Percentiles rank a stretch among this genome's conserved stretches.
Evolutionary conservation across 2,113 vertebrate genomes (phyloP).

Genomic region (Oryzias curvinotus): DNA sequence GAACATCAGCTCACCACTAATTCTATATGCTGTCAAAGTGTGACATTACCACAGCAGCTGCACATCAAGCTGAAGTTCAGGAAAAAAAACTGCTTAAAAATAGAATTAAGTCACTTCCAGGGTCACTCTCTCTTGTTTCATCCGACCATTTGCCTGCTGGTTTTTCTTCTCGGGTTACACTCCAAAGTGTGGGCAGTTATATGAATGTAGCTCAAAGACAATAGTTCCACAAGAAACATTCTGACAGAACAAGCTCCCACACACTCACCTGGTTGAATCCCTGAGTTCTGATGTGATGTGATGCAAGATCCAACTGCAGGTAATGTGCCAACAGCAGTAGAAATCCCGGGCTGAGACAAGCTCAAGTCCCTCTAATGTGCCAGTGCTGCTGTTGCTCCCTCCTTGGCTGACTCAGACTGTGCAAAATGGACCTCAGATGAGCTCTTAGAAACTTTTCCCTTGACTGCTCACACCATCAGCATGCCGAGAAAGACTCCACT

Average conservation of each 20-base stretch:
- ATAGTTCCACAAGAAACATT: not conserved
- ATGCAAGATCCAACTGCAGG: conserved; percentile 34
- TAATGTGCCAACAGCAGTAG: conserved; percentile 35
- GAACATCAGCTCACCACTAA: conserved; percentile 2
- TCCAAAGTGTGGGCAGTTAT: not conserved
- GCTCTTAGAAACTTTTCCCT: conserved; percentile 70
- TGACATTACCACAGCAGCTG: not conserved
- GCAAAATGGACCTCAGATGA: conserved; percentile 33
- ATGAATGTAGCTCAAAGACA: not conserved
- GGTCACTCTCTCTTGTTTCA: not conserved
- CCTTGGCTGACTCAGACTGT: conserved; percentile 14
- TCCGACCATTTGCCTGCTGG: not conserved
- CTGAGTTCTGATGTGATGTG: conserved; percentile 29
- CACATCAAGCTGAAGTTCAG: not conserved
- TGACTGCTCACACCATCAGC: conserved; percentile 76
- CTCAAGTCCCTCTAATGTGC: conserved; percentile 39
- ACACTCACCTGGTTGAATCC: conserved; percentile 41
- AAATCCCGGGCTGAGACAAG: conserved; percentile 35
- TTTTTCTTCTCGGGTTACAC: conserved; percentile 2
- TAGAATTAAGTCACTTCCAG: not conserved
- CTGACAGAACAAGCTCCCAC: not conserved
- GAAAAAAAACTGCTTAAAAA: not conserved
- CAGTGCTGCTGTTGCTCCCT: conserved; percentile 18
- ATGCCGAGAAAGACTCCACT: conserved; percentile 52
- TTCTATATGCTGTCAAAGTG: not conserved